Evolutionary conservation across 2,888 invertebrate genomes (phyloP).

Genomic region (Rhabditoides inermis): DNA sequence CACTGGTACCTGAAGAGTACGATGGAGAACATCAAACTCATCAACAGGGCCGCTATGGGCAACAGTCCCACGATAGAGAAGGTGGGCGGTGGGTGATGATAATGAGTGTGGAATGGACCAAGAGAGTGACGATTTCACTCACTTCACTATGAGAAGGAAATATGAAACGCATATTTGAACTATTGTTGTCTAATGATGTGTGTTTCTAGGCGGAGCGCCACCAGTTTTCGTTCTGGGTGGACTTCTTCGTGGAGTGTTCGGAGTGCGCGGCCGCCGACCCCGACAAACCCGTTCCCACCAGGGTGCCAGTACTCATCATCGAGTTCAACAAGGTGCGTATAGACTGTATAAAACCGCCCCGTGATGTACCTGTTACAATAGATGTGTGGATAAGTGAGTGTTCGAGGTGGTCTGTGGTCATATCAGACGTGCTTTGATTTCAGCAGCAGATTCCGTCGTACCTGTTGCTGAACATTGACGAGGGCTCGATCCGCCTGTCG

Average conservation of each 20-base stretch:
- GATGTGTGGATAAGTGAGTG: too few species aligned
- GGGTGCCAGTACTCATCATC: constrained; percentile 62
- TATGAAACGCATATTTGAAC: too few species aligned
- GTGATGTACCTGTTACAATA: too few species aligned
- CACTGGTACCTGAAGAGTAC: constrained; percentile 90
- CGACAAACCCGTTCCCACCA: constrained; percentile 31
- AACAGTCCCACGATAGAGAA: constrained; percentile 32
- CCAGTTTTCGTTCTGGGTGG: constrained; percentile 59
- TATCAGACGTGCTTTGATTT: too few species aligned
- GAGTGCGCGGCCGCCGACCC: constrained; percentile 66
- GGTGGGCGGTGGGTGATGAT: too few species aligned
- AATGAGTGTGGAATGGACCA: too few species aligned
- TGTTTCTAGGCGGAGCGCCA: constrained; percentile 33
- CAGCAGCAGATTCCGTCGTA: constrained; percentile 77
- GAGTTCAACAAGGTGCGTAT: constrained; percentile 74
- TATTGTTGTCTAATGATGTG: too few species aligned
- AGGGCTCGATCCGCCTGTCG: constrained; percentile 81
- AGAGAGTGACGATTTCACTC: too few species aligned
- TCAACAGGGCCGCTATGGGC: constrained; percentile 66
- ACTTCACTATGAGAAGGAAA: too few species aligned
- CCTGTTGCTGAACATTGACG: constrained; percentile 85
- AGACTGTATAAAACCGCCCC: background rate
- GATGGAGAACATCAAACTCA: constrained; percentile 88
- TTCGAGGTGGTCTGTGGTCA: too few species aligned
- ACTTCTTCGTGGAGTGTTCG: constrained; percentile 90